Percentiles rank a stretch among this genome's conserved stretches.
Conservation (phyloP, 2,113 vertebrate genomes). For the Phylloscopus trochilus region DNA sequence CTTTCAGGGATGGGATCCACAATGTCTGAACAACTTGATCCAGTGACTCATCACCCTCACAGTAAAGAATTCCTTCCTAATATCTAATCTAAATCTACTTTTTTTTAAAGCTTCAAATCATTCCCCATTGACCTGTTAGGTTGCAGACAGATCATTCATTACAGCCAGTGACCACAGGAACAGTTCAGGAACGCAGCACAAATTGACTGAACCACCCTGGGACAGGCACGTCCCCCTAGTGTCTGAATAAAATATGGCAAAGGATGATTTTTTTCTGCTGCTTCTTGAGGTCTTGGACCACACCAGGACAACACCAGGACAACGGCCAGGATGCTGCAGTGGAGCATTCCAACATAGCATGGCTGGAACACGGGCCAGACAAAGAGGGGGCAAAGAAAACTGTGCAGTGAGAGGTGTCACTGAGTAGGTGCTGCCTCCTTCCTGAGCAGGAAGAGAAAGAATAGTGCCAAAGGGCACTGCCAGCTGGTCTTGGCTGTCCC, state of each 20-base stretch:
- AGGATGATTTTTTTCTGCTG: neutral
- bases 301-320: neutral
- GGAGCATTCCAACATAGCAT: accelerated
- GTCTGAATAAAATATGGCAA: neutral
- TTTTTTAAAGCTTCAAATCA: neutral
- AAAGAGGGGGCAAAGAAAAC: neutral
- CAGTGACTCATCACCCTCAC: neutral
- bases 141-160: neutral
- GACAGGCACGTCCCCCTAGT: neutral
- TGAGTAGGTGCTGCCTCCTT: neutral
- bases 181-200: neutral
- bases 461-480: neutral
- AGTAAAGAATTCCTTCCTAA: neutral
- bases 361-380: neutral
- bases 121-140: neutral
- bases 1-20: neutral
- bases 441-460: neutral
- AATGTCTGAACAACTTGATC: neutral
- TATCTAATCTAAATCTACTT: neutral
- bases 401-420: neutral
- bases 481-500: neutral
- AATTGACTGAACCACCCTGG: neutral
- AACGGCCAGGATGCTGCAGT: neutral
- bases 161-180: neutral
- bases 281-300: neutral